These are phyloP conservation scores for Dasyprocta punctata DNA, from an alignment of 2,113 vertebrate genomes.

Conservation along the genomic window DNA sequence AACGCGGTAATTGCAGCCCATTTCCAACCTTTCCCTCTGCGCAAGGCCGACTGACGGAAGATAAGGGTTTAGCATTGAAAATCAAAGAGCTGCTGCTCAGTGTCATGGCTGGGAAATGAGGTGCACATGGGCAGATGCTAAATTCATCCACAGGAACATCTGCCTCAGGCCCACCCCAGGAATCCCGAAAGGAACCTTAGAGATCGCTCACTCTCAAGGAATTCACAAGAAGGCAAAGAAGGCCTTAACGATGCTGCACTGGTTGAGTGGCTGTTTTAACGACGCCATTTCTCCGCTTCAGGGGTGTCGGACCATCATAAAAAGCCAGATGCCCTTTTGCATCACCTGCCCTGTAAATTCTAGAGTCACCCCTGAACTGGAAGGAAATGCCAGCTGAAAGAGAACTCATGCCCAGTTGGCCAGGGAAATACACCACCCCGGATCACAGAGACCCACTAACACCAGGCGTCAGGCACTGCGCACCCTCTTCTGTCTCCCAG, in stretches of 20 bases:
- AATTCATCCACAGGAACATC: conserved; percentile 77
- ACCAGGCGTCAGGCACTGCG: not conserved
- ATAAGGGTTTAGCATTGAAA: conserved; percentile 76
- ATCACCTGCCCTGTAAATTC: conserved; percentile 10
- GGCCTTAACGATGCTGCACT: not conserved
- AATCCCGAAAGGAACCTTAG: conserved; percentile 69
- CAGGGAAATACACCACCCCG: not conserved
- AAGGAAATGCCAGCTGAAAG: not conserved
- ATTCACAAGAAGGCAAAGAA: not conserved
- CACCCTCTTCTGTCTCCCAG: not conserved
- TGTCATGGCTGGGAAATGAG: conserved; percentile 73
- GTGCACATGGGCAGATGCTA: conserved; percentile 68
- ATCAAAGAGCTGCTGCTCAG: conserved; percentile 74
- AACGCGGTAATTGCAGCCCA: conserved; percentile 52
- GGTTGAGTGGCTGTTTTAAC: not conserved
- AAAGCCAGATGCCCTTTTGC: not conserved
- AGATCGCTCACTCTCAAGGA: conserved; percentile 60
- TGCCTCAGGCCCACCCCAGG: conserved; percentile 71
- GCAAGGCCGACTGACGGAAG: conserved; percentile 56
- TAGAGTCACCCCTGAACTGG: not conserved
- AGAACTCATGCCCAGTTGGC: not conserved
- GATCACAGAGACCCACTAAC: not conserved
- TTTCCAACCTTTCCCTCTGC: conserved; percentile 35
- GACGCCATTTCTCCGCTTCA: not conserved
- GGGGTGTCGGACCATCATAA: not conserved